Evolutionary conservation across 2,797 vertebrate genomes (phyloP).

Genomic region (Malurus splendens): DNA sequence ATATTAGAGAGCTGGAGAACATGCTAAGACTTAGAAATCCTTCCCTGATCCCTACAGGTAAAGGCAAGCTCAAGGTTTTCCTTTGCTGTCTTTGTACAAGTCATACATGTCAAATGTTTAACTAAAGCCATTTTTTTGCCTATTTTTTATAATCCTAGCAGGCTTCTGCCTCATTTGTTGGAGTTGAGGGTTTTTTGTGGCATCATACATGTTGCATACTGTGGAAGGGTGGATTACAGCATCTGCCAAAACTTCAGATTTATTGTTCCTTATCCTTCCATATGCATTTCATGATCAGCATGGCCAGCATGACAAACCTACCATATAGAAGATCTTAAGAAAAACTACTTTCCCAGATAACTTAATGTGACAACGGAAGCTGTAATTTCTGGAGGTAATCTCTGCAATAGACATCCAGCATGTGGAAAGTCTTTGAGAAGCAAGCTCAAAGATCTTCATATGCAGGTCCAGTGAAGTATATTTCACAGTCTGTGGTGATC

Average conservation of each 20-base stretch:
- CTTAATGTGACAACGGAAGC: not conserved
- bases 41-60: not conserved
- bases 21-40: slow-evolving; percentile 24
- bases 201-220: not conserved
- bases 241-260: not conserved
- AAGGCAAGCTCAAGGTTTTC: not conserved
- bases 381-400: not conserved
- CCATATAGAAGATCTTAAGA: not conserved
- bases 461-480: not conserved
- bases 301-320: not conserved
- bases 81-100: not conserved
- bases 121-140: not conserved
- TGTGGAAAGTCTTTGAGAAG: not conserved
- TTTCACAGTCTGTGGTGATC: not conserved
- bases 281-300: not conserved
- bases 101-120: slow-evolving; percentile 3
- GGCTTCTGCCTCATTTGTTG: not conserved
- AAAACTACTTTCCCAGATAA: not conserved
- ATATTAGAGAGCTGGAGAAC: not conserved
- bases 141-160: not conserved
- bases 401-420: accelerated
- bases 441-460: not conserved
- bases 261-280: not conserved
- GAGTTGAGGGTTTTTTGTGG: not conserved
- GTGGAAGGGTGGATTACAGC: not conserved